A percentile compares a stretch with the other conserved stretches of the same genome.
These are phyloP conservation scores for Trissolcus japonicus DNA, from an alignment of 2,888 invertebrate genomes.

Conservation along the genomic window DNA sequence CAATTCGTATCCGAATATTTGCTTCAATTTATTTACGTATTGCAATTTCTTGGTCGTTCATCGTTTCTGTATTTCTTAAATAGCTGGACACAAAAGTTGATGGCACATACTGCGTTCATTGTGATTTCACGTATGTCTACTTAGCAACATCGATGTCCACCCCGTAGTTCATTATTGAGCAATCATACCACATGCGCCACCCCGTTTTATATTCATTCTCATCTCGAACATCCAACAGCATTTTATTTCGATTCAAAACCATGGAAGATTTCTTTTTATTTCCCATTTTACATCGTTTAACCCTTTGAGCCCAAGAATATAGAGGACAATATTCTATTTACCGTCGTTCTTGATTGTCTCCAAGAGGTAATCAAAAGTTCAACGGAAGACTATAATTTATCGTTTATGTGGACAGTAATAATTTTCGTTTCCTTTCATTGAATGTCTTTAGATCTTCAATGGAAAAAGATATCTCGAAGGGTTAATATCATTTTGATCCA, in stretches of 20 bases:
- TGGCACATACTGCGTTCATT: conserved; percentile 74
- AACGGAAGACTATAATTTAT: conserved; percentile 2
- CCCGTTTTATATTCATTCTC: too few relatives aligned
- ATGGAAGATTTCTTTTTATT: too few relatives aligned
- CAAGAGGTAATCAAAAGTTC: background rate
- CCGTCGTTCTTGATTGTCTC: background rate
- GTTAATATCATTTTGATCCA: too few relatives aligned
- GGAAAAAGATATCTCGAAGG: too few relatives aligned
- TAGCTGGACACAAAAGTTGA: conserved; percentile 76
- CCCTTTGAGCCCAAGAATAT: background rate
- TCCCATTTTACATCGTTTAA: too few relatives aligned
- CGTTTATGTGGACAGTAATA: too few relatives aligned
- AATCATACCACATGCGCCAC: too few relatives aligned
- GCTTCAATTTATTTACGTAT: conserved; percentile 49
- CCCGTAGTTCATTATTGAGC: conserved; percentile 8
- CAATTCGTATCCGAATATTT: conserved; percentile 6
- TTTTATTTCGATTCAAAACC: too few relatives aligned
- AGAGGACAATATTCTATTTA: background rate
- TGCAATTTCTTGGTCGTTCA: conserved; percentile 54
- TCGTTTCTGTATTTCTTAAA: conserved; percentile 61
- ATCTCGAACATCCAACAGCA: too few relatives aligned
- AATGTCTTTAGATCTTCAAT: too few relatives aligned
- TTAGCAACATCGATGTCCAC: conserved; percentile 41
- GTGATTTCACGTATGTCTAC: conserved; percentile 73
- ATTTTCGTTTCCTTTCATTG: too few relatives aligned